Evolutionary conservation across 2,888 invertebrate species (phyloP), one percentile per base, ranked within the genome.

Genomic region (Loripinus fragilis): DNA sequence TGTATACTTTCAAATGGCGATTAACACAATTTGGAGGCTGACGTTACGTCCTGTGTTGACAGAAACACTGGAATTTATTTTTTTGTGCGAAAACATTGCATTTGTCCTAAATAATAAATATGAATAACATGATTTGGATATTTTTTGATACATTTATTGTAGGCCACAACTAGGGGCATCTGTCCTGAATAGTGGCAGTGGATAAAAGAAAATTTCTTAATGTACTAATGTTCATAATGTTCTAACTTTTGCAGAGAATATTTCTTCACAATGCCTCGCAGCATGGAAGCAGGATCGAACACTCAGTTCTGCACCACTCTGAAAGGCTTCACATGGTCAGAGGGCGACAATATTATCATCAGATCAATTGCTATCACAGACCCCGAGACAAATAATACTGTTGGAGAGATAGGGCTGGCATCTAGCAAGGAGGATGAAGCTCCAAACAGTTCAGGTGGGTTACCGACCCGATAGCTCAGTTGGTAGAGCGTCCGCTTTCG

Each of bases 231-330:
- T 41, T 41, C 15, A 15, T 10, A 41, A 7, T 10, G 41, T 41
- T 41, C 15, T 45, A 20, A 12, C 7, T 69, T 52, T 83, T 81
- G 30, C 83, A 90, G 87, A 45, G 86, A 86, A 33, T 88, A 83
- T 73, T 60, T 90, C 60, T 83, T 90, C 28, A 90, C 90, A 10
- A 67, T 88, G 66, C 89, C 90, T 5, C 78, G 74, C n/a, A 74
- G 67, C 8, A 71, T 90, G 71, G 87, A 85, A 50, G 76, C 79
- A 1, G 88, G 85, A 0, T 68, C 84, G 0, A 64, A 71, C 20
- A 88, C 87, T 28, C 72, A 83, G 64, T 87, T 85, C 71, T 89
- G 90, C 78, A 73, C 89, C 30, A 84, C 85, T 0, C 70, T 87
- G 52, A 81, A 87, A 65, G 83, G 73, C 1, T 65, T 71, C 35